Evolutionary conservation across 2,888 invertebrate genomes (phyloP), one percentile per base, ranked within the genome.

Genomic region (Camptogramma bilineatum): DNA sequence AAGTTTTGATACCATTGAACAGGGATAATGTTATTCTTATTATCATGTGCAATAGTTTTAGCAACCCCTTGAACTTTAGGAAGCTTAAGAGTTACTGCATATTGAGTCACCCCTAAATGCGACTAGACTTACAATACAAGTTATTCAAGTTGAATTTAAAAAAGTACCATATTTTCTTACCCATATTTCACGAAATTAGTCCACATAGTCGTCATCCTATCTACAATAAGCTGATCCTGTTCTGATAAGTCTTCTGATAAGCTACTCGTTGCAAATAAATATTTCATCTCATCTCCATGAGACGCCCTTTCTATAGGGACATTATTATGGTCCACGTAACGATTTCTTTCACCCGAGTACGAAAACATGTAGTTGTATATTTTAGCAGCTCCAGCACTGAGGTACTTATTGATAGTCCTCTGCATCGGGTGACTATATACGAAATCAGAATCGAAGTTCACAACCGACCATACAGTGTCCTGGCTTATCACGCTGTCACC

Each of bases 141-240:
- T 28, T 28, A 8, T 28, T 4, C 7, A 28, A 28, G 4, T 28
- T 21, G 4, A 21, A 21, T 21, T 3, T 3, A 21, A 21, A 21
- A 28, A 28, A 7, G n/a, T n/a, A n/a, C n/a, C n/a, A n/a, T n/a
- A n/a, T 44, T 3, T 16, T 8, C 74, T 52, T 76, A 90, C 90
- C 85, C 76, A 53, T 78, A 82, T 74, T 89, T 90, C 0, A 76
- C 87, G 56, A 89, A 90, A 63, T 90, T 90, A 0, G 90, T 80
- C 90, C 90, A 90, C 78, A 90, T 75, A 0, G 79, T 79, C 0
- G 88, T 89, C 69, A 90, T 81, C 18, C 80, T 76, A 57, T 88
- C 81, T 31, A 86, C 78, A 0, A 79, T 63, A 1, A 83, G 56
- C 72, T 82, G 73, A 71, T 90, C 90, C 52, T 76, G 68, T 2